Percentiles rank a stretch among this genome's conserved stretches.
Conservation (phyloP, 1,140 invertebrate genomes). For the Atopsyche davidsoni region DNA sequence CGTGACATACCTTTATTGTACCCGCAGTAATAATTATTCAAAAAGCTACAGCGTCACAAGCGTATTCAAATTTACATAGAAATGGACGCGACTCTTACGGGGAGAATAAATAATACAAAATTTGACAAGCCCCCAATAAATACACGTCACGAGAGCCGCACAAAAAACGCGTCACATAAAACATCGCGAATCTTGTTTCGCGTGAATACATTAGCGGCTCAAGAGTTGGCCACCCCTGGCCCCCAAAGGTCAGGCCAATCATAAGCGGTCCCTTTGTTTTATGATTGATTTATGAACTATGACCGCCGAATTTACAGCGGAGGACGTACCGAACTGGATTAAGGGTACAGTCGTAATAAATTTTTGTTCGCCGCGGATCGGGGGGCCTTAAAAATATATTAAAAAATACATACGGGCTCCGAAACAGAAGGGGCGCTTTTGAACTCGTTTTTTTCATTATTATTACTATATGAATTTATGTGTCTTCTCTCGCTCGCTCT, state of each 20-base stretch:
- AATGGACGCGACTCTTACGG: no score
- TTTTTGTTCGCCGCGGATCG: slow-evolving; percentile 25
- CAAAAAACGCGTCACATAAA: no score
- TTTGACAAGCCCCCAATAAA: no score
- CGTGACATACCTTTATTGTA: no score
- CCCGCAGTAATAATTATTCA: no score
- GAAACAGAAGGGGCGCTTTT: slow-evolving; percentile 20
- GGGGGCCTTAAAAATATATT: slow-evolving; percentile 15
- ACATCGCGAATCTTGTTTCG: slow-evolving; percentile 6
- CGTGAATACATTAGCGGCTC: no score
- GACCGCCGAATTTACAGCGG: slow-evolving; percentile 27
- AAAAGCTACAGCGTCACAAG: no score
- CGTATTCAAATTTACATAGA: no score
- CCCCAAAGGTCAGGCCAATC: slow-evolving; percentile 24
- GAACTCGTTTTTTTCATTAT: slow-evolving; percentile 18
- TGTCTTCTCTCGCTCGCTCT: slow-evolving; percentile 31
- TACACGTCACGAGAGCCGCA: no score
- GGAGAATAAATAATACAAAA: no score
- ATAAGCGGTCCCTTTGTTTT: slow-evolving; percentile 29
- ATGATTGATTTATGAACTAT: slow-evolving; percentile 31
- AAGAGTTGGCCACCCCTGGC: no score
- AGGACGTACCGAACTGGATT: slow-evolving; percentile 31
- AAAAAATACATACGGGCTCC: slow-evolving; percentile 12
- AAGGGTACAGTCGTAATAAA: slow-evolving; percentile 29
- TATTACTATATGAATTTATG: slow-evolving; percentile 31